These are phyloP conservation scores for Brienomyrus brachyistius DNA, from an alignment of 2,113 vertebrate species.

Conservation along the genomic window DNA sequence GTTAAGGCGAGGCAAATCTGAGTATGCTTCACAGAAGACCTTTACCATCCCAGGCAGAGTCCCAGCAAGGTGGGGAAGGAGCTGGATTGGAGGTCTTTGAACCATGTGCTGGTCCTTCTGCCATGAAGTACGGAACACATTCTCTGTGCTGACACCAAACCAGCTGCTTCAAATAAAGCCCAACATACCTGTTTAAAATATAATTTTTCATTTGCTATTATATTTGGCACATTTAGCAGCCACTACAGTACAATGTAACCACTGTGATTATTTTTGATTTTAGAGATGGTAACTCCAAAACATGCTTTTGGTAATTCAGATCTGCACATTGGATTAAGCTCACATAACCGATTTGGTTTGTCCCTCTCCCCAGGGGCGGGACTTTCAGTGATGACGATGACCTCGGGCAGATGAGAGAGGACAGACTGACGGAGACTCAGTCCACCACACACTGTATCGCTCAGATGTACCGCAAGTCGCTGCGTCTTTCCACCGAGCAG, in stretches of 20 bases:
- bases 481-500: constrained; percentile 80
- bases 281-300: background rate
- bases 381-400: constrained; percentile 59
- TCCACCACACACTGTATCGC: constrained; percentile 47
- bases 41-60: constrained; percentile 41
- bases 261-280: background rate
- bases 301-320: background rate
- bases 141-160: background rate
- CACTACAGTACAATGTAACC: background rate
- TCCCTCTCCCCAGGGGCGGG: constrained; percentile 27
- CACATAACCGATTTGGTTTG: background rate
- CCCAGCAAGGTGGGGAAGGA: constrained; percentile 42
- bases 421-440: constrained; percentile 36
- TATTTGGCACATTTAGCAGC: background rate
- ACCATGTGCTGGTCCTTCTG: constrained; percentile 19
- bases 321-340: background rate
- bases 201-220: background rate
- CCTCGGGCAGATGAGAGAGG: constrained; percentile 20
- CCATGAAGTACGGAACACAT: constrained; percentile 54
- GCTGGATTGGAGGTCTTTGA: constrained; percentile 14
- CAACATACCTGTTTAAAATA: background rate
- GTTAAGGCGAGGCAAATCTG: background rate
- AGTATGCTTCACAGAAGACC: background rate
- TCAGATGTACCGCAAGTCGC: constrained; percentile 77
- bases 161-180: background rate